Conservation (phyloP, 2,113 vertebrate species). For the Sprattus sprattus region DNA sequence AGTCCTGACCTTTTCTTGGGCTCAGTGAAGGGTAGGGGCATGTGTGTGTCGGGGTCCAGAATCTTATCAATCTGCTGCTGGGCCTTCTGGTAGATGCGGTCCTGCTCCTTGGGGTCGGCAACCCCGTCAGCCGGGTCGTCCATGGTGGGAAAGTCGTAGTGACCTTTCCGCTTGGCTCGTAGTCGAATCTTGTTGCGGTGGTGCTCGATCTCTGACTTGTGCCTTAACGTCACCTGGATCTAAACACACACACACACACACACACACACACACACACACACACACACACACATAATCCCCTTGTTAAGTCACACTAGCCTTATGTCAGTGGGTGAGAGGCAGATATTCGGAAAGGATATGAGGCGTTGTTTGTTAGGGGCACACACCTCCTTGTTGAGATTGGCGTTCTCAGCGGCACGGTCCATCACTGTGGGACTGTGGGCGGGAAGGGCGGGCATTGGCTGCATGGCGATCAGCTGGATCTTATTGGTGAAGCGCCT, state of each 20-base stretch:
- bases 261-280: not conserved
- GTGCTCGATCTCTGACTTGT: constrained; percentile 97
- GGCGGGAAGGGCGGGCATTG: constrained; percentile 80
- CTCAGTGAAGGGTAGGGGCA: constrained; percentile 85
- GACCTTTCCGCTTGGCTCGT: constrained; percentile 92
- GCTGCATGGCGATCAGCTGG: constrained; percentile 97
- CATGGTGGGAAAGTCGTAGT: constrained; percentile 95
- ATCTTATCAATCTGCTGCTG: constrained; percentile 98
- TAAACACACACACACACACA: constrained; percentile 45
- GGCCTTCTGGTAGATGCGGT: constrained; percentile 88
- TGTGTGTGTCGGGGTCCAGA: constrained; percentile 82
- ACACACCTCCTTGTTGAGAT: constrained; percentile 90
- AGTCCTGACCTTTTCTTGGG: constrained; percentile 80
- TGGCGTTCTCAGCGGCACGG: constrained; percentile 79
- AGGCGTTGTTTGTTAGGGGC: not conserved
- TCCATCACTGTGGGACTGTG: constrained; percentile 73
- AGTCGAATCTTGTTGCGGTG: constrained; percentile 98
- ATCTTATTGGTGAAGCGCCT: constrained; percentile 88
- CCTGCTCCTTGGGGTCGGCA: constrained; percentile 83
- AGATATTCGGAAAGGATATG: not conserved
- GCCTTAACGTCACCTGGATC: constrained; percentile 92
- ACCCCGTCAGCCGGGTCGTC: constrained; percentile 77
- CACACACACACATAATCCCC: not conserved
- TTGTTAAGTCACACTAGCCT: not conserved
- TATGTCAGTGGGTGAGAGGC: not conserved